Base-by-base conservation (phyloP, 92 coral and sea anemone genomes). In the Plumapathes pennacea region DNA sequence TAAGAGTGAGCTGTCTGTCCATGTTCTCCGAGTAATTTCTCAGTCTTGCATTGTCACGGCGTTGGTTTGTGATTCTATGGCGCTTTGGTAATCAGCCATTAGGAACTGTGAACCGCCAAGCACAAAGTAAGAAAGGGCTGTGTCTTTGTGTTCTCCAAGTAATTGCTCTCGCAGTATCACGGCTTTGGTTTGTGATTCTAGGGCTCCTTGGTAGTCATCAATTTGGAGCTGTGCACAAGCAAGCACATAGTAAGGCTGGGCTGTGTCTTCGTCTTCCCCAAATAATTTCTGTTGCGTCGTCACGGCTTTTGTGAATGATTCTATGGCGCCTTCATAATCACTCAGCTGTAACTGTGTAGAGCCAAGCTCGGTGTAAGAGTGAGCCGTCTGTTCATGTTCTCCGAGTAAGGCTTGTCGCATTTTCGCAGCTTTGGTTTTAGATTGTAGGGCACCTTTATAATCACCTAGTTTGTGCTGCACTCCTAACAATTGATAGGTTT, bases 201-300 rank as follows among this genome's bases (percentile, higher is more conserved):
- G 57, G 19, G 54, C 46, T n/a, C 56, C 26, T 17, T 38, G 8
- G 13, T 32, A 10, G n/a, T 27, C 21, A 20, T n/a, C 34, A 13
- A 50, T 11, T 1, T 24, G 25, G 11, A 5, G 5, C 44, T 31
- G 32, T 37, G 32, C 25, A 7, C 25, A 28, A 15, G 37, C 49
- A 10, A 39, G 21, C 24, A 2, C 26, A 2, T 0, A 0, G 27
- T 32, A 53, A 5, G 28, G 0, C 10, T 31, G 41, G 5, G 27
- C 60, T 17, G 42, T 18, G 42, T 19, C n/a, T 23, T n/a, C 30
- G 28, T 62, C 42, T 47, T 62, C 70, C 24, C 70, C 70, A 46
- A 45, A 46, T 26, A 62, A 22, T 17, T 62, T 46, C 11, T 10
- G 25, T 27, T 32, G 24, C 2, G 49, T 48, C 7, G 32, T 32